Percentiles rank a stretch among this genome's conserved stretches.
phyloP scores from a whole-genome alignment of 2,113 vertebrate genomes.

The Phrynosoma blainvillii region DNA sequence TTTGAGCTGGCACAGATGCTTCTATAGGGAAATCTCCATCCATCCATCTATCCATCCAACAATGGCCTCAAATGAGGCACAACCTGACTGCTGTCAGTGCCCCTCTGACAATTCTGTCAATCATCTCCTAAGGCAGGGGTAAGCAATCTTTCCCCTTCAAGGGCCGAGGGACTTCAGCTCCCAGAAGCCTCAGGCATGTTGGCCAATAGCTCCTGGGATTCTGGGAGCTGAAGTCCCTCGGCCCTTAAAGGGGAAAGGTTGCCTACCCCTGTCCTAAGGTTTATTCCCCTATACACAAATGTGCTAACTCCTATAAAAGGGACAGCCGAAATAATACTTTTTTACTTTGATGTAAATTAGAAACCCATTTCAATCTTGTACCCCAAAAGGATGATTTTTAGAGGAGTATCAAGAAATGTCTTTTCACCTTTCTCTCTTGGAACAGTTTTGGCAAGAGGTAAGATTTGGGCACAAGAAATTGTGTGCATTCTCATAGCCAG shows the following conservation, averaged over 20 bases:
- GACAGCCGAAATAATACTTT: neutral
- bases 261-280: too few species aligned
- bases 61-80: constrained; percentile 63
- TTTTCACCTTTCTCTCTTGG: neutral
- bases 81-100: constrained; percentile 67
- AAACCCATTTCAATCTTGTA: neutral
- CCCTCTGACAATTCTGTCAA: constrained; percentile 59
- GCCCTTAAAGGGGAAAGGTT: too few species aligned
- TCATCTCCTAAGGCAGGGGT: constrained; percentile 22
- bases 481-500: neutral
- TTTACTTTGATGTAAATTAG: too few species aligned
- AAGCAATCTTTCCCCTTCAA: too few species aligned
- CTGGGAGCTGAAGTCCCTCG: too few species aligned
- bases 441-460: neutral
- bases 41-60: constrained; percentile 41
- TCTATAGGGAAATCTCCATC: constrained; percentile 49
- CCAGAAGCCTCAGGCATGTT: too few species aligned
- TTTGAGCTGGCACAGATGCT: constrained; percentile 53
- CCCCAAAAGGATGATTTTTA: neutral
- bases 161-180: too few species aligned
- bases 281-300: too few species aligned
- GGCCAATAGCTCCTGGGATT: too few species aligned
- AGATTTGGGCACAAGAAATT: neutral
- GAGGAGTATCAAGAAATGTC: neutral
- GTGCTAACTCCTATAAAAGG: too few species aligned